These are phyloP conservation scores for Momotus momota DNA, from an alignment of 2,797 vertebrate genomes.

Conservation along the genomic window DNA sequence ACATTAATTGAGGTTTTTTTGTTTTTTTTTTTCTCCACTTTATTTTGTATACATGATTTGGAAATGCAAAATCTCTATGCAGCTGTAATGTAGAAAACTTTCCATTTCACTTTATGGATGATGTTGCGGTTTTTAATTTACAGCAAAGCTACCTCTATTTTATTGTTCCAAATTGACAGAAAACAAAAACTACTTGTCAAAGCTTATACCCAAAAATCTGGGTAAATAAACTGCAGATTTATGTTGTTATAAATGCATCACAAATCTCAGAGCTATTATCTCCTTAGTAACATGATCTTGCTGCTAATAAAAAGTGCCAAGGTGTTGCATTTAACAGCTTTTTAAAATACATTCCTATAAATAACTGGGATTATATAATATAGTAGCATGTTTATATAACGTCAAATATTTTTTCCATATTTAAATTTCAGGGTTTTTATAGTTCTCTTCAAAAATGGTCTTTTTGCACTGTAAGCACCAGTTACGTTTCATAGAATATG, in stretches of 20 bases:
- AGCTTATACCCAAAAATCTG: background rate
- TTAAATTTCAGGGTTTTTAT: background rate
- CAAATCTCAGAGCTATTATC: background rate
- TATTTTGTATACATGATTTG: background rate
- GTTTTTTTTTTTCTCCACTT: background rate
- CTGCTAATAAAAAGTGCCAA: background rate
- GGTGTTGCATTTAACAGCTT: background rate
- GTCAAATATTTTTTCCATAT: background rate
- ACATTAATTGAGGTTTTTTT: background rate
- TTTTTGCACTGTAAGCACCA: background rate
- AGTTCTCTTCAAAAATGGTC: background rate
- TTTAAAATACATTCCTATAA: slow-evolving; percentile 3
- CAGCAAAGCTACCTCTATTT: background rate
- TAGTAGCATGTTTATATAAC: slow-evolving; percentile 13
- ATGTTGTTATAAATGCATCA: background rate
- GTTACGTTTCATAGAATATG: background rate
- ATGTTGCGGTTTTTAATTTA: background rate
- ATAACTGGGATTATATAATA: slow-evolving; percentile 25
- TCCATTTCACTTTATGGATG: background rate
- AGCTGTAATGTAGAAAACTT: background rate
- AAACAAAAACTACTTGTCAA: background rate
- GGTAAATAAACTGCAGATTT: background rate
- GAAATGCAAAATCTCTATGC: background rate
- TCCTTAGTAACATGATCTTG: background rate
- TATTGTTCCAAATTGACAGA: background rate